phyloP scores from a whole-genome alignment of 2,888 invertebrate genomes.

The Girardia tigrina region DNA sequence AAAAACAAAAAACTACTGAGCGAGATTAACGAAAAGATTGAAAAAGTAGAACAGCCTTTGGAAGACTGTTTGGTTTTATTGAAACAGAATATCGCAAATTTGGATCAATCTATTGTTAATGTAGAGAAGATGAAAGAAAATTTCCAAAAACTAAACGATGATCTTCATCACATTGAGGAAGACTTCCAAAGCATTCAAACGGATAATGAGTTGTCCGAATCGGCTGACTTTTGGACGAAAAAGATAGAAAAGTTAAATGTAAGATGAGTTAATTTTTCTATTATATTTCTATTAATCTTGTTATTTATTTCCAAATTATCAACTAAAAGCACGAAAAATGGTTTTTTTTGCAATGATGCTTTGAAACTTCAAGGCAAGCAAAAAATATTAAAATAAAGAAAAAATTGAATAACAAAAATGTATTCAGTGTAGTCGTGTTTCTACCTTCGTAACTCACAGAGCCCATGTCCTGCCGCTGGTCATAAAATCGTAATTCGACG shows the following conservation, averaged over 20 bases:
- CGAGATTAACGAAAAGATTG: background rate
- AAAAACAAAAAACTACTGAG: background rate
- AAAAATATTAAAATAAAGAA: too few relatives aligned
- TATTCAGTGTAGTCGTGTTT: too few relatives aligned
- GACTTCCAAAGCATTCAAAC: background rate
- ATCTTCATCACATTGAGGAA: background rate
- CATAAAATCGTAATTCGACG: too few relatives aligned
- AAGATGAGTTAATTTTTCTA: too few relatives aligned
- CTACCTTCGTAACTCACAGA: too few relatives aligned
- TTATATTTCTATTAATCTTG: too few relatives aligned
- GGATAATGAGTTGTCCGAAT: background rate
- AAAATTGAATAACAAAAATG: too few relatives aligned
- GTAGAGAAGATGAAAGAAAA: background rate
- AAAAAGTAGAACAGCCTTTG: background rate
- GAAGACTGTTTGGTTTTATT: background rate
- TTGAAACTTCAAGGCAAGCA: too few relatives aligned
- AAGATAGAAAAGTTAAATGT: background rate
- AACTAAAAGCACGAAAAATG: too few relatives aligned
- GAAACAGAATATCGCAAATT: background rate
- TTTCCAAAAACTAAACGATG: background rate
- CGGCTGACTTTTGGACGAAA: background rate
- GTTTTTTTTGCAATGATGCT: too few relatives aligned
- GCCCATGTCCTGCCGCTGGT: too few relatives aligned
- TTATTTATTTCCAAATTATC: too few relatives aligned
- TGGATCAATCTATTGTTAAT: background rate